Percentiles rank a stretch among this genome's conserved stretches.
Conservation (phyloP, 2,888 invertebrate genomes). For the Notocelia uddmanniana region DNA sequence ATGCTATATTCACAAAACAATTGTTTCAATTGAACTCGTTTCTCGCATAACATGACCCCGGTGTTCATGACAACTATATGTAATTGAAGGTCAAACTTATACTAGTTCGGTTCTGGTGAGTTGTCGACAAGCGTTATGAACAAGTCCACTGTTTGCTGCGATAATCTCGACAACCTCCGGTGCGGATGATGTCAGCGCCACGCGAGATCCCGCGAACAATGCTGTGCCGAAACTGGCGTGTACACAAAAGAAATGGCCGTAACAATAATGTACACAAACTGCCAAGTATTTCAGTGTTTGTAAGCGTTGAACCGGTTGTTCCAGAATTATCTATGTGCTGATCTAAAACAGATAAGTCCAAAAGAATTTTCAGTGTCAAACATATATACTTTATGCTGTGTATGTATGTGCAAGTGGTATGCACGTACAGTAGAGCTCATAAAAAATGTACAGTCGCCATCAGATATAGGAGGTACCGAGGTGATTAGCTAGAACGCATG, state of each 20-base stretch:
- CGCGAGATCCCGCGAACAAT: slow-evolving; percentile 56
- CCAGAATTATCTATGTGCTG: slow-evolving; percentile 8
- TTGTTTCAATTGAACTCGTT: background rate
- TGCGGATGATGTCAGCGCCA: slow-evolving; percentile 71
- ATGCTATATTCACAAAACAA: slow-evolving; percentile 47
- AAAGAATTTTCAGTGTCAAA: too few relatives aligned
- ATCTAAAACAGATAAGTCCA: background rate
- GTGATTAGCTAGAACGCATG: too few relatives aligned
- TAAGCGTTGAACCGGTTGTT: background rate
- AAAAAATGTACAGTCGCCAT: too few relatives aligned
- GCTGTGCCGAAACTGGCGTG: slow-evolving; percentile 55
- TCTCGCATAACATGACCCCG: background rate
- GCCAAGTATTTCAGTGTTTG: background rate
- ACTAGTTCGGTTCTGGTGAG: background rate
- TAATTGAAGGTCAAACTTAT: background rate
- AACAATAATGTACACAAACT: slow-evolving; percentile 47
- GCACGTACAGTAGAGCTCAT: too few relatives aligned
- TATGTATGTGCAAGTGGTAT: too few relatives aligned
- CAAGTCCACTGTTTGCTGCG: slow-evolving; percentile 55
- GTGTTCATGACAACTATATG: background rate
- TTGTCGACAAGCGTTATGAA: background rate
- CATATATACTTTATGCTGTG: too few relatives aligned
- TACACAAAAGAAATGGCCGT: slow-evolving; percentile 52
- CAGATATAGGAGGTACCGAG: too few relatives aligned
- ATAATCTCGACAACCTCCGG: slow-evolving; percentile 74